Conservation (phyloP, 2,113 vertebrate genomes). For the Callionymus lyra region DNA sequence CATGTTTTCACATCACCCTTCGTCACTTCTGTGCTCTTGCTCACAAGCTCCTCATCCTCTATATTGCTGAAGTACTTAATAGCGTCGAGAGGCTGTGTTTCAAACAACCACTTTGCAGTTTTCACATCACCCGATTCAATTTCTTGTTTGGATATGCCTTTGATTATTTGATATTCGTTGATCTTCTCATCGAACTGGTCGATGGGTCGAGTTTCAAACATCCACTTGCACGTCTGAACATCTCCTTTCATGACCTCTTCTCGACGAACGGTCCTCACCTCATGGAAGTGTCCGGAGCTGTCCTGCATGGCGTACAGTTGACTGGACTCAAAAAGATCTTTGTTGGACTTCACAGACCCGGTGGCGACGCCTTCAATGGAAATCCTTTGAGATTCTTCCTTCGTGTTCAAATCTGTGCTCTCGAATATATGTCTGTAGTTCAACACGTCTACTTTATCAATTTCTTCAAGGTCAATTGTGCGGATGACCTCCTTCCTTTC, state of each 20-base stretch:
- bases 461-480: slow-evolving; percentile 78
- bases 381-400: slow-evolving; percentile 72
- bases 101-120: slow-evolving; percentile 89
- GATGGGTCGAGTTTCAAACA: slow-evolving; percentile 87
- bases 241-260: slow-evolving; percentile 86
- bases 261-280: slow-evolving; percentile 80
- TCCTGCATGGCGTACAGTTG: slow-evolving; percentile 84
- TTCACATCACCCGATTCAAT: slow-evolving; percentile 83
- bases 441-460: slow-evolving; percentile 77
- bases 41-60: slow-evolving; percentile 70
- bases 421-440: slow-evolving; percentile 80
- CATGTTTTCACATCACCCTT: slow-evolving; percentile 85
- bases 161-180: slow-evolving; percentile 79
- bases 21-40: slow-evolving; percentile 57
- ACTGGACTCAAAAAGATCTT: slow-evolving; percentile 78
- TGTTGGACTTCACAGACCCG: slow-evolving; percentile 79
- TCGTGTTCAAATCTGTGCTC: slow-evolving; percentile 64
- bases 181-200: slow-evolving; percentile 83
- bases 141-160: slow-evolving; percentile 85
- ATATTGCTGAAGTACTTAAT: slow-evolving; percentile 79
- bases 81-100: slow-evolving; percentile 84
- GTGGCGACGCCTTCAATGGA: slow-evolving; percentile 74
- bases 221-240: slow-evolving; percentile 82
- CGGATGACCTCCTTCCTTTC: slow-evolving; percentile 70
- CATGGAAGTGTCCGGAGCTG: slow-evolving; percentile 78